phyloP scores from a whole-genome alignment of 2,888 invertebrate species.

The Diloba caeruleocephala region DNA sequence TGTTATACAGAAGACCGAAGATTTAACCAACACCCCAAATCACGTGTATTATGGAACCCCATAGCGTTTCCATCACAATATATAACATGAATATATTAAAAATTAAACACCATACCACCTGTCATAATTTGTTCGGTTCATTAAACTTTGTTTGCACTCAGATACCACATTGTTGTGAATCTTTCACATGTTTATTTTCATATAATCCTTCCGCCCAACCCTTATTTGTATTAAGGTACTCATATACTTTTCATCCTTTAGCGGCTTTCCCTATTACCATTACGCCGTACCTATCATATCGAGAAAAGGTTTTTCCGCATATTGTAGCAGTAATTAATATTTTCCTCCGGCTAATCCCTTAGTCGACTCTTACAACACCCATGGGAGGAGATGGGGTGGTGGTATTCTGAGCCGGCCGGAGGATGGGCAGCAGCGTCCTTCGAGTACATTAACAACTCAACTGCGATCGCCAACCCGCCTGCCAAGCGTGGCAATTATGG shows the following conservation, averaged over 20 bases:
- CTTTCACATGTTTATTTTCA: conserved; percentile 57
- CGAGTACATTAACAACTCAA: too few species aligned
- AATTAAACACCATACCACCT: conserved; percentile 15
- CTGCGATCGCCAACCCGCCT: too few species aligned
- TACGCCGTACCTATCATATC: conserved; percentile 55
- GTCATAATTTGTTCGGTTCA: conserved; percentile 34
- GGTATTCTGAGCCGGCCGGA: too few species aligned
- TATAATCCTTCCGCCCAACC: conserved; percentile 49
- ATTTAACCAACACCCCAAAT: too few species aligned
- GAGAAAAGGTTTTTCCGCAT: conserved; percentile 52
- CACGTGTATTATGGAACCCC: background rate
- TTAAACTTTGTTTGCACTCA: conserved; percentile 35
- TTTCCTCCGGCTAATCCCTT: too few species aligned
- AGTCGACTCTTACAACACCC: too few species aligned
- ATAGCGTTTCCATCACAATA: too few species aligned
- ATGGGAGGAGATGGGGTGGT: too few species aligned
- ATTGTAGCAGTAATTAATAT: conserved; percentile 57
- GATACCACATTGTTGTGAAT: conserved; percentile 46
- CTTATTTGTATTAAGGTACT: conserved; percentile 55
- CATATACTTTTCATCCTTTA: conserved; percentile 64
- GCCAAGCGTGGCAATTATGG: too few species aligned
- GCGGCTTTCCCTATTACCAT: conserved; percentile 62
- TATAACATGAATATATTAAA: conserved; percentile 6
- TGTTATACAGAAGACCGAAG: too few species aligned
- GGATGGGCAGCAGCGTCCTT: too few species aligned